Evolutionary conservation across 2,113 vertebrate genomes (phyloP).

Genomic region (Paracanthobrama guichenoti): DNA sequence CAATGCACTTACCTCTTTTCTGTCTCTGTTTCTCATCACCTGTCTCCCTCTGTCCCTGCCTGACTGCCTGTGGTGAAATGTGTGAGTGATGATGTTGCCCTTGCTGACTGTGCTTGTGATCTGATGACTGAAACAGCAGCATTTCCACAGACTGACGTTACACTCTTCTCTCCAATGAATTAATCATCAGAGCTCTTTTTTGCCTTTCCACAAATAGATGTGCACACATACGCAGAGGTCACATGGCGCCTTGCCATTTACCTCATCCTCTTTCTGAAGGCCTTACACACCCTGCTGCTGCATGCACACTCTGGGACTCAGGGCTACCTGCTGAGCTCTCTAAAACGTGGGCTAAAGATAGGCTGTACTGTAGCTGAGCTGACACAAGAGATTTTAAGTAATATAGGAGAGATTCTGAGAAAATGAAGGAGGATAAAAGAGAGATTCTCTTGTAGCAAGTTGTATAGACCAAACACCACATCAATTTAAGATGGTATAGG

Average conservation of each 20-base stretch:
- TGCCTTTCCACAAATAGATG: conserved; percentile 33
- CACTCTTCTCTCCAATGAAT: conserved; percentile 49
- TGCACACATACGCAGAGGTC: not conserved
- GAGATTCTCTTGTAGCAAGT: not conserved
- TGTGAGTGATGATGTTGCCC: conserved; percentile 20
- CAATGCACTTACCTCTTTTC: not conserved
- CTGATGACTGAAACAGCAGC: not conserved
- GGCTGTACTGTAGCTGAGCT: not conserved
- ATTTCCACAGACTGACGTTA: conserved; percentile 27
- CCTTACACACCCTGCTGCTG: conserved; percentile 34
- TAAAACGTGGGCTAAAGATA: conserved; percentile 46
- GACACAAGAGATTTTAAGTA: not conserved
- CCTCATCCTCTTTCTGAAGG: conserved; percentile 27
- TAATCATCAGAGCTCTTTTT: conserved; percentile 54
- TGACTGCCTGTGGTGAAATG: conserved; percentile 6
- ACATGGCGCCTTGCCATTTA: not conserved
- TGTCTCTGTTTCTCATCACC: not conserved
- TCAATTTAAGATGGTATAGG: too few species aligned
- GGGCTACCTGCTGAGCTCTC: conserved; percentile 42
- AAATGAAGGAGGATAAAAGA: not conserved
- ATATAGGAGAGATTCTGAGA: not conserved
- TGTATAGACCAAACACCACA: not conserved
- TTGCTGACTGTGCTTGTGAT: conserved; percentile 42
- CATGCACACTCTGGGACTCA: conserved; percentile 11
- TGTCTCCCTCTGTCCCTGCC: conserved; percentile 18